These are phyloP conservation scores for Patiria miniata DNA, from an alignment of 35 echinoderm and acorn worm genomes.

Conservation along the genomic window DNA sequence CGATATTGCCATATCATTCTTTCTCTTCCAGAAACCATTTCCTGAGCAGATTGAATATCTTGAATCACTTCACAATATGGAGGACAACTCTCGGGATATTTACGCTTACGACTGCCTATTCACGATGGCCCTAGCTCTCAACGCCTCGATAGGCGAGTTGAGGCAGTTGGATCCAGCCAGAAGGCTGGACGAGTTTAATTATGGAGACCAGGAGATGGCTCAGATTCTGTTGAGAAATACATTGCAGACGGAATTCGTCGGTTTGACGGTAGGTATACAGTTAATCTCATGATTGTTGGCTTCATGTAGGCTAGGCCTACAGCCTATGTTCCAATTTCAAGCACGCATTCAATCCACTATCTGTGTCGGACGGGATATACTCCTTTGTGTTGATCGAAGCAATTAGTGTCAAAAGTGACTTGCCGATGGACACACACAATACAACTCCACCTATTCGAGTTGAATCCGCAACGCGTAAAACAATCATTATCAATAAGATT, in stretches of 20 bases:
- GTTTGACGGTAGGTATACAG: slow-evolving; percentile 35
- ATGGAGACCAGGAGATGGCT: slow-evolving; percentile 46
- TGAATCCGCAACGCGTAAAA: too few relatives aligned
- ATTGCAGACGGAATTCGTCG: slow-evolving; percentile 28
- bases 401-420: too few relatives aligned
- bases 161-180: background rate
- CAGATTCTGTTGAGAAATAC: slow-evolving; percentile 36
- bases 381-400: too few relatives aligned
- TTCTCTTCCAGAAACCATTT: slow-evolving; percentile 30
- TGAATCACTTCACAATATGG: slow-evolving; percentile 18
- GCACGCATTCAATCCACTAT: too few relatives aligned
- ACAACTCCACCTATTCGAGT: too few relatives aligned
- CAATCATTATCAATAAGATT: too few relatives aligned
- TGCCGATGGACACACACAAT: too few relatives aligned
- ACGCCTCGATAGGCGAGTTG: slow-evolving; percentile 43
- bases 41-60: slow-evolving; percentile 32
- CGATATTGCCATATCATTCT: too few relatives aligned
- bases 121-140: slow-evolving; percentile 56
- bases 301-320: too few relatives aligned
- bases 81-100: slow-evolving; percentile 51
- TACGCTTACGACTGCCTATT: slow-evolving; percentile 63
- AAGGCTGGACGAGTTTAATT: slow-evolving; percentile 40
- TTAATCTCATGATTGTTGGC: too few relatives aligned
- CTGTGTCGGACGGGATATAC: too few relatives aligned
- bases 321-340: too few relatives aligned